These are phyloP conservation scores for Euproctis similis DNA, from an alignment of 2,888 invertebrate genomes.

Conservation along the genomic window DNA sequence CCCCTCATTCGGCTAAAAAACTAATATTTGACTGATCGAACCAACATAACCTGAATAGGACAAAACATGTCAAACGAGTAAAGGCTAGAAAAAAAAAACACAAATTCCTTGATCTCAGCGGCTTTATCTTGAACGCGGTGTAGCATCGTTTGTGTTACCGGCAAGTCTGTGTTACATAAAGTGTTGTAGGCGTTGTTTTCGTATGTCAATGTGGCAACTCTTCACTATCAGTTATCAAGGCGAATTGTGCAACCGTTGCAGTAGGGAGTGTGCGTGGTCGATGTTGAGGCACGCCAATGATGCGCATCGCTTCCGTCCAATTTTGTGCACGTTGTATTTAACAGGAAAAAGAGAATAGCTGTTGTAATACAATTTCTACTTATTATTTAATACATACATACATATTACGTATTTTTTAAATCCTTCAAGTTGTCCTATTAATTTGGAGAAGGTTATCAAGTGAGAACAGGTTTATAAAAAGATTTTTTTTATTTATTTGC, in stretches of 20 bases:
- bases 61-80: no score
- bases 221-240: constrained; percentile 55
- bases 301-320: constrained; percentile 24
- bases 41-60: no score
- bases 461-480: no score
- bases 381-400: no score
- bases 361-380: no score
- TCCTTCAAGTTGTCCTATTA: no score
- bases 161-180: constrained; percentile 44
- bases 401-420: no score
- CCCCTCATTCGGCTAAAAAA: no score
- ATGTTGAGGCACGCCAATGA: constrained; percentile 23
- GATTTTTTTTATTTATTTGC: no score
- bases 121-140: constrained; percentile 14
- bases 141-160: constrained; percentile 21
- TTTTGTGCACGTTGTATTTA: constrained; percentile 12
- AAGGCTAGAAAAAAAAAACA: constrained; percentile 4
- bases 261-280: constrained; percentile 34
- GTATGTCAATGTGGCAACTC: constrained; percentile 51
- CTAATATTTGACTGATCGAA: no score
- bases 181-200: constrained; percentile 46
- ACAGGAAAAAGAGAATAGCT: constrained; percentile 1
- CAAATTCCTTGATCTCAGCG: constrained; percentile 12
- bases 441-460: no score
- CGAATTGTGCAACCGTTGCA: constrained; percentile 42